Base-by-base conservation (phyloP, 2,113 vertebrate genomes). In the Osmerus eperlanus region DNA sequence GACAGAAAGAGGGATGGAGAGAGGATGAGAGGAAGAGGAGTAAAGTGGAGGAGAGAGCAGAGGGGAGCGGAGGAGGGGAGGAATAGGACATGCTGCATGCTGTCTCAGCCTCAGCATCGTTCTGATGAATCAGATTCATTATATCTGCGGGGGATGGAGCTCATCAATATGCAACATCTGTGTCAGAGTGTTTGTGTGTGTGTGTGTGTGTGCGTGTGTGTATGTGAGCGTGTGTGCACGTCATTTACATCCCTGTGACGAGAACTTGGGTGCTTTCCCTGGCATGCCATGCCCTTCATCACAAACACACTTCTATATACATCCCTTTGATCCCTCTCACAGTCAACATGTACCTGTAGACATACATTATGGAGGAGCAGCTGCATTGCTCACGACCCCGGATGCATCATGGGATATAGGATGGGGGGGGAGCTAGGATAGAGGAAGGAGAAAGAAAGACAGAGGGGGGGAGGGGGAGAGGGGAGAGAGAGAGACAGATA, bases 321-420 rank as follows among this genome's bases (percentile, higher is more conserved):
- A 32, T 86, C 74, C 71, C 85, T 92, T 91, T 92, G 90, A 91
- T 90, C 87, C 78, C 78, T 74, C 41, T 47, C 41, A 28, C 25
- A 47, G 41, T 7, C 41, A 47, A 47, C 41, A 47, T 47, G 9
- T 11, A 9, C 75, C 83, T 79, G 69, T 29, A 67, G 67, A 15
- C 73, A 82, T 91, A 82, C 83, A 89, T 92, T 87, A 91, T 89
- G 87, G 78, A 90, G 77, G 65, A 70, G 74, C 79, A 89, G 88
- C 88, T 91, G 85, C 88, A 89, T 84, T 89, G 87, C 88, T 47
- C 41, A 89, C 87, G 85, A 88, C 86, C 76, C 41, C 74, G 66
- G 81, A 74, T 47, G 41, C 7, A 47, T 47, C 41, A 47, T 47
- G 41, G 41, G 41, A 47, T 47, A 47, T 11, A 56, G 54, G 9